Evolutionary conservation across 2,113 vertebrate genomes (phyloP), one percentile per base, ranked within the genome.

Genomic region (Tinamus guttatus): DNA sequence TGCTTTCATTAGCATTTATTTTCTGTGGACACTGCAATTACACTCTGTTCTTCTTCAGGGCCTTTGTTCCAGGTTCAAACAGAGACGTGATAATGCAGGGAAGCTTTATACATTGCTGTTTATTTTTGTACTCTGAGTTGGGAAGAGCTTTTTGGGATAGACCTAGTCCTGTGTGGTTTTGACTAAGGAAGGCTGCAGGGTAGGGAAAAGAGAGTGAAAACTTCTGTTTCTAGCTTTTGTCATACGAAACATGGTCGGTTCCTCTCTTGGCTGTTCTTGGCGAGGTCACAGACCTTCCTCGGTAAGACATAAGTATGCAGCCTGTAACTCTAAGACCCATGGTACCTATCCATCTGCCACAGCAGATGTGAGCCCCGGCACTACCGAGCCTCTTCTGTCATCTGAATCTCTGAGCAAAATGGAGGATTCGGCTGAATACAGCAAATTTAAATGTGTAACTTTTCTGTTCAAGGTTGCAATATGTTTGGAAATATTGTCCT

Each of bases 11-110:
- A 95, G 81, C 65, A 52, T 91, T 95, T 85, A 68, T 95, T 95
- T 95, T 95, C 83, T 94, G 90, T 93, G 96, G 92, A 94, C 95
- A 94, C 65, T 92, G 93, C 94, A 97, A 91, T 97, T 94, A 96
- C 92, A 62, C 30, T 90, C 93, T 94, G 96, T 94, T 95, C 96
- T 92, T 96, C 95, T 96, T 93, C 94, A 96, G 88, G 74, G 90
- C 87, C 93, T 90, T 92, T 94, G 83, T 93, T 94, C 83, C 85
- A 92, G 74, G 88, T 94, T 96, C 93, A 87, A 79, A 86, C 68
- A 73, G 92, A 95, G 83, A 89, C 95, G 77, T 64, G 93, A 88
- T 91, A 96, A 93, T 75, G 85, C 80, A 87, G 70, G 83, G 85
- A 96, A 95, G 93, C 83, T 90, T 94, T 96, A 93, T 93, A 84